Evolutionary conservation across 1,140 invertebrate species (phyloP), one percentile per base, ranked within the genome.

Genomic region (Popillia japonica): DNA sequence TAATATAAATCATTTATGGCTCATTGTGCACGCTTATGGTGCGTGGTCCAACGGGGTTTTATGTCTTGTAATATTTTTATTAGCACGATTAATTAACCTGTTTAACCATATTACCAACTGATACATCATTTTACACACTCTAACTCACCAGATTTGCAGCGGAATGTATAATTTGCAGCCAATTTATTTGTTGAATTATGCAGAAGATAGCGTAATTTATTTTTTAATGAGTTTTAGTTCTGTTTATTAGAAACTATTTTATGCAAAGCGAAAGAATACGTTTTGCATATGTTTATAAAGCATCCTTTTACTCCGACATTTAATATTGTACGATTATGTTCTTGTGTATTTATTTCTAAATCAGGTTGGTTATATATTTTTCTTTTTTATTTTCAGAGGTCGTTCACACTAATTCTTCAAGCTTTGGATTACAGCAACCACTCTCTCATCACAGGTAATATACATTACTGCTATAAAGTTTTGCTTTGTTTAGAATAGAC

Each of bases 361-460:
- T 75, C 34, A 75, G 44, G 20, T 48, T 44, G 42, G 10, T 75
- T 27, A 48, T 75, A 48, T 11, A 22, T 77, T 44, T 73, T 75
- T 40, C 79, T 80, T 84, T 86, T 84, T 87, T 84, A 87, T 84
- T 92, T 92, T 55, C 93, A 97, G 96, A 94, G 95, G 87, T 95
- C 95, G 80, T 96, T 97, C 88, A 96, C 95, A 81, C 89, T 97
- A 84, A 96, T 97, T 80, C 90, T 97, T 81, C 95, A 96, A 89
- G 96, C 95, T 78, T 92, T 94, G 89, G 94, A 96, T 88, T 92
- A 94, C 88, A 91, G 89, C 87, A 93, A 93, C 86, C 91, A 90
- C 83, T 90, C 92, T 77, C 87, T 90, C 34, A 14, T 27, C 34
- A 44, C 72, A 74, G 72, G 72, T 74, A 74, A 74, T 44, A 42